These are phyloP conservation scores for Tipula confusa DNA, from an alignment of 2,888 invertebrate species.

Conservation along the genomic window DNA sequence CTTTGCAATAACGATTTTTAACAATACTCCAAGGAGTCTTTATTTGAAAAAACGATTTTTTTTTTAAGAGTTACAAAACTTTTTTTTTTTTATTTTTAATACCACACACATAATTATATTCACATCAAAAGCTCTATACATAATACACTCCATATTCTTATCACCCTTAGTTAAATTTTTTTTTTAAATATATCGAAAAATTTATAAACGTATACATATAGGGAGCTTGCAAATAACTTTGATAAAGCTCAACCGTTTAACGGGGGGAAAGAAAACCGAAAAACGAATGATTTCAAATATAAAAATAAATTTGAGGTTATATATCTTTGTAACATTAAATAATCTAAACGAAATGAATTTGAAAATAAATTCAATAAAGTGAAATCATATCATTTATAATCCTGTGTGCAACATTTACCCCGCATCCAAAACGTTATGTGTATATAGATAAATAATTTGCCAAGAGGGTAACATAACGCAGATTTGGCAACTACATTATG, in stretches of 20 bases:
- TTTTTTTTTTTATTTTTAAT: neutral
- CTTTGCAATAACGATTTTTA: neutral
- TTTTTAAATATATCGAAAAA: neutral
- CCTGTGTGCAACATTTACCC: neutral
- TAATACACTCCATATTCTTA: neutral
- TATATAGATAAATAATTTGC: neutral
- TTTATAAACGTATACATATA: neutral
- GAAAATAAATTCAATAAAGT: slow-evolving; percentile 20
- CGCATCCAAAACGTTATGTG: neutral
- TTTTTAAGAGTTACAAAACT: neutral
- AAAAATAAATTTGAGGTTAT: slow-evolving; percentile 13
- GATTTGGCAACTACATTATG: no score
- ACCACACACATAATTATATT: slow-evolving; percentile 3
- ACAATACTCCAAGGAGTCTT: neutral
- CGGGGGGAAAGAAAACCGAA: neutral
- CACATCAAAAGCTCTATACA: neutral
- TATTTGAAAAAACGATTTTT: neutral
- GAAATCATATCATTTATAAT: slow-evolving; percentile 15
- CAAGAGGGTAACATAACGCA: neutral
- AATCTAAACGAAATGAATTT: neutral
- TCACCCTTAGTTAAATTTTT: no score
- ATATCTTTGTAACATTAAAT: neutral
- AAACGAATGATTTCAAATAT: neutral
- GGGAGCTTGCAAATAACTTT: neutral
- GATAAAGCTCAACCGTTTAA: neutral